phyloP scores from a whole-genome alignment of 2,797 vertebrate genomes.

The Xiphophorus birchmanni region DNA sequence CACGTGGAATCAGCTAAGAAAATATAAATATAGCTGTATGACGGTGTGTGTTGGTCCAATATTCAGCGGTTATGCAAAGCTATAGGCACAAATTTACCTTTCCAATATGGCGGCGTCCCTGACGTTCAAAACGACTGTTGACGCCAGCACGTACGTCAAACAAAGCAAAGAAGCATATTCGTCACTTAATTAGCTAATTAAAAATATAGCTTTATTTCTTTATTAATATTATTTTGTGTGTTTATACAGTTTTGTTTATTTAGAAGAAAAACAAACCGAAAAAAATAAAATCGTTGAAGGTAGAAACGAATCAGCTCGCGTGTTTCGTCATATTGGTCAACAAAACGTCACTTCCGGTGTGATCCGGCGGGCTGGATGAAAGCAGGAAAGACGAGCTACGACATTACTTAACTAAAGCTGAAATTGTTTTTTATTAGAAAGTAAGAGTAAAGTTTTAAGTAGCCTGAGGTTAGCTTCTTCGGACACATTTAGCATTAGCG shows the following conservation, averaged over 20 bases:
- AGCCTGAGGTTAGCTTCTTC: neutral
- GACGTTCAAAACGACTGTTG: neutral
- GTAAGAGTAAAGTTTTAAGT: neutral
- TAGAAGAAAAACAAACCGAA: neutral
- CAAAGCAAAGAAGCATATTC: neutral
- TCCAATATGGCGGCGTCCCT: neutral
- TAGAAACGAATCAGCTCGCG: constrained; percentile 45
- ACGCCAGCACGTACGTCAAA: neutral
- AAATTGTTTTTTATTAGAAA: neutral
- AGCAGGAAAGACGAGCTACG: rapidly evolving
- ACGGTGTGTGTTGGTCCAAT: neutral
- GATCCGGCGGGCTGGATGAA: constrained; percentile 75
- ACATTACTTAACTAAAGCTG: neutral
- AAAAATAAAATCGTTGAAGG: neutral
- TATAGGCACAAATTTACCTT: neutral
- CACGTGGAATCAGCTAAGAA: neutral
- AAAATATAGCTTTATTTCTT: neutral
- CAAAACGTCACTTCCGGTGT: constrained; percentile 54
- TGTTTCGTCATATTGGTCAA: constrained; percentile 29
- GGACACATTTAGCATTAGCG: neutral
- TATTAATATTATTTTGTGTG: neutral
- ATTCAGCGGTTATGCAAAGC: neutral
- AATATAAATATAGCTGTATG: neutral
- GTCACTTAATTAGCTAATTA: neutral
- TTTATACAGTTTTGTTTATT: neutral